Evolutionary conservation across 2,113 vertebrate genomes (phyloP), one percentile per base, ranked within the genome.

Genomic region (Natator depressus): DNA sequence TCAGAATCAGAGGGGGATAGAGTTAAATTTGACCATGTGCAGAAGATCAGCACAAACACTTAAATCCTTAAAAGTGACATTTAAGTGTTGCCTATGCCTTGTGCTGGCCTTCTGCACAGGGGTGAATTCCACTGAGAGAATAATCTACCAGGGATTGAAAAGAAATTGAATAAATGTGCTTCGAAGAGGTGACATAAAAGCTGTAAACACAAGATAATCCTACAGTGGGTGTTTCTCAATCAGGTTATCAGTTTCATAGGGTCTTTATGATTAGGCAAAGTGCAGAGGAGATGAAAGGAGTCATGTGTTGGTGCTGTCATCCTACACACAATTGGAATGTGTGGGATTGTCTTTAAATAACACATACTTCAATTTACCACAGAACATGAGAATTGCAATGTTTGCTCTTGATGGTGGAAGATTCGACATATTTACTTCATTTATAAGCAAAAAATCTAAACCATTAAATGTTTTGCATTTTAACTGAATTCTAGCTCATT

Each of bases 241-340:
- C 19, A 82, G 10, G 2, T 94, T 91, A 80, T 84, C 19, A 5
- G 2, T 65, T 95, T 93, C 59, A 93, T 75, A 93, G 95, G 93
- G 91, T 47, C 50, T 91, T 72, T 83, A 87, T 19, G 49, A 85
- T 85, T 46, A 88, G 88, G n/a, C 29, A 84, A 5, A 57, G 3
- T 88, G 17, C 53, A 83, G 16, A 78, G 65, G 12, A 94, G 85
- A 91, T 92, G 51, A 94, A 95, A 94, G 51, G 35, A 92, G 79
- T 3, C 42, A 3, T 82, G 11, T 51, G 35, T 88, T 93, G 82
- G 62, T 84, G 35, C 12, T 93, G 59, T 80, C 82, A 80, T 65
- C 27, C 89, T 55, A 89, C 95, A 94, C 29, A 90, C 90, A 93
- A 76, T 57, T 31, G 55, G 9, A 10, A 82, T 17, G 47, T 81